Conservation (phyloP, 2,797 vertebrate genomes). For the Myotis pilosus region DNA sequence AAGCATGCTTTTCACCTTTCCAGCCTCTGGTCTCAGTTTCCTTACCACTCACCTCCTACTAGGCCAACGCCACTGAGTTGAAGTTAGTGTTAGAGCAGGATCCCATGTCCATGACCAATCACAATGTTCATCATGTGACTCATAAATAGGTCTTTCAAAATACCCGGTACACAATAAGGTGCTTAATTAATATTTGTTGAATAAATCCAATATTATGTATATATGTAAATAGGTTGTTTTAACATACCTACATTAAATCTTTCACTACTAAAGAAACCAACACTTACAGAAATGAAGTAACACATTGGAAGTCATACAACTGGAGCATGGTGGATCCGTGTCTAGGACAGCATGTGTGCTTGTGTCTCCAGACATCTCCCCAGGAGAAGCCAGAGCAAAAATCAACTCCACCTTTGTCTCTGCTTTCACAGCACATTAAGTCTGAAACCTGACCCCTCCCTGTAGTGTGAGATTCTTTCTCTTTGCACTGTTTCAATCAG, state of each 20-base stretch:
- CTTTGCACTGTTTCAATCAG: neutral
- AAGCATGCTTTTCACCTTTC: neutral
- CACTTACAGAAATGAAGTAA: neutral
- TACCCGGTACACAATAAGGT: neutral
- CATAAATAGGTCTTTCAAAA: neutral
- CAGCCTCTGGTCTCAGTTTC: neutral
- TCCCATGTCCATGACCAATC: neutral
- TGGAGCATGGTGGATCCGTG: neutral
- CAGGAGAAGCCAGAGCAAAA: neutral
- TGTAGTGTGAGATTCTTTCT: neutral
- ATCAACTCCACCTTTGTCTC: neutral
- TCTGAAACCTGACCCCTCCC: neutral
- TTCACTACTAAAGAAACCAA: neutral
- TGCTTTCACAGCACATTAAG: neutral
- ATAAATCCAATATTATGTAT: neutral
- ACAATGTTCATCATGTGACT: neutral
- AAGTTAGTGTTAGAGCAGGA: neutral
- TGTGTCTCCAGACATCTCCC: neutral
- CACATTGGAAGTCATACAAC: neutral
- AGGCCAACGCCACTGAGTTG: neutral
- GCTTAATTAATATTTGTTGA: neutral
- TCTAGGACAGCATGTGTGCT: rapidly evolving
- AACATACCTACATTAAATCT: neutral
- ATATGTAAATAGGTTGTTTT: neutral
- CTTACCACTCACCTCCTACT: neutral